Conservation (phyloP, 2,113 vertebrate species). For the Patagioenas fasciata region DNA sequence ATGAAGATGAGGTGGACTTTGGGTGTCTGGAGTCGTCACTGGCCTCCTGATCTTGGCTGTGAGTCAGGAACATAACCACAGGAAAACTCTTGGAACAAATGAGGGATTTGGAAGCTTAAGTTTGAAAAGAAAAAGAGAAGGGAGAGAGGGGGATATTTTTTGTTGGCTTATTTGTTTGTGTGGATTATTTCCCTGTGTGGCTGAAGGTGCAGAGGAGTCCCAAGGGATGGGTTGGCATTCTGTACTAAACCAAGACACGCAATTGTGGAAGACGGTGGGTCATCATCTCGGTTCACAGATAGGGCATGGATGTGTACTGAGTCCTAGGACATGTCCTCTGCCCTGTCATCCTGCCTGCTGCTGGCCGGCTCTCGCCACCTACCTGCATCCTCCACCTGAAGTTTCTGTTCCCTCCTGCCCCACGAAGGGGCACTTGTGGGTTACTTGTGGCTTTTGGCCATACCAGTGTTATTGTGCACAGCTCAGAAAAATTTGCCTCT, state of each 20-base stretch:
- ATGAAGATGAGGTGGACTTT: background rate
- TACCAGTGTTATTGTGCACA: background rate
- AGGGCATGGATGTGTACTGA: background rate
- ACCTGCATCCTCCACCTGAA: background rate
- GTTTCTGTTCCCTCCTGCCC: background rate
- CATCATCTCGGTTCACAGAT: background rate
- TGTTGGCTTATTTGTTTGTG: background rate
- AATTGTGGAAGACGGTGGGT: background rate
- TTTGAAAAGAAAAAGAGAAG: background rate
- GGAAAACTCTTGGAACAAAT: background rate
- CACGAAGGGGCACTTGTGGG: rapidly evolving
- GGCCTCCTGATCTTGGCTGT: constrained; percentile 23
- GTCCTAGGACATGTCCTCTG: background rate
- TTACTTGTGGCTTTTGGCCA: background rate
- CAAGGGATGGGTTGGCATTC: background rate
- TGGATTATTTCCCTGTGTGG: background rate
- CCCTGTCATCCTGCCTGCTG: rapidly evolving
- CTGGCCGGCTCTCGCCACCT: background rate
- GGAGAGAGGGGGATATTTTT: background rate
- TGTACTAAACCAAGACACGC: background rate
- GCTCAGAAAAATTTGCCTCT: background rate
- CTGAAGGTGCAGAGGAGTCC: background rate
- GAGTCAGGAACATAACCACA: background rate
- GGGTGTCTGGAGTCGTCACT: background rate
- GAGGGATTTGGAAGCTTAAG: background rate